Evolutionary conservation across 1,140 invertebrate species (phyloP), one percentile per base, ranked within the genome.

Genomic region (Calephelis nemesis): DNA sequence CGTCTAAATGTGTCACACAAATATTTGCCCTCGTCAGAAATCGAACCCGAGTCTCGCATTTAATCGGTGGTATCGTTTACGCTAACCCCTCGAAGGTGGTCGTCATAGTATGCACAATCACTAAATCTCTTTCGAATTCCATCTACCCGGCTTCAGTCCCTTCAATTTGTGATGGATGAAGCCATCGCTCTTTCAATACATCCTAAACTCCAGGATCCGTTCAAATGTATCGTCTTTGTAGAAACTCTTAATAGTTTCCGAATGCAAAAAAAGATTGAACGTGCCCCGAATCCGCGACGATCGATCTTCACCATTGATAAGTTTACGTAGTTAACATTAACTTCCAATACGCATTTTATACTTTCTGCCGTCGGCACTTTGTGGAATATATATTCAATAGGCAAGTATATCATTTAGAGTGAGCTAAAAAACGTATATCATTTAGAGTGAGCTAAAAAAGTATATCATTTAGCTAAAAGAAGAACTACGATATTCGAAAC

Each of bases 241-340:
- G 54, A 58, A 15, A 60, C 30, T 39, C 54, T 60, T 60, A 60
- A 60, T 60, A 60, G 54, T 60, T 60, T 60, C 54, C 19, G 12
- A 60, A 60, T 60, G 54, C 54, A 60, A 60, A 60, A 60, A 60
- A 60, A 60, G 54, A 60, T 60, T 60, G 54, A 60, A 40, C 30
- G 54, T 12, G 54, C 30, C 30, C 54, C 54, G 30, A 60, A 60
- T 60, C 30, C 11, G 12, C 8, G 54, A 19, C 19, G 10, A 58
- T 58, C 54, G 54, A 58, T 58, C 54, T 12, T 11, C 19, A 30
- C 54, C 30, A 58, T 58, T 58, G 19, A 12, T 58, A 19, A 12
- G 10, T 39, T 19, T 30, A 6, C 0, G 19, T 19, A 10, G 19
- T 1, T 6, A 15, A 30, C 15, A 58, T 58, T 58, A 39, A 58